These are phyloP conservation scores for Limnephilus marmoratus DNA, from an alignment of 2,888 invertebrate species.

Conservation along the genomic window DNA sequence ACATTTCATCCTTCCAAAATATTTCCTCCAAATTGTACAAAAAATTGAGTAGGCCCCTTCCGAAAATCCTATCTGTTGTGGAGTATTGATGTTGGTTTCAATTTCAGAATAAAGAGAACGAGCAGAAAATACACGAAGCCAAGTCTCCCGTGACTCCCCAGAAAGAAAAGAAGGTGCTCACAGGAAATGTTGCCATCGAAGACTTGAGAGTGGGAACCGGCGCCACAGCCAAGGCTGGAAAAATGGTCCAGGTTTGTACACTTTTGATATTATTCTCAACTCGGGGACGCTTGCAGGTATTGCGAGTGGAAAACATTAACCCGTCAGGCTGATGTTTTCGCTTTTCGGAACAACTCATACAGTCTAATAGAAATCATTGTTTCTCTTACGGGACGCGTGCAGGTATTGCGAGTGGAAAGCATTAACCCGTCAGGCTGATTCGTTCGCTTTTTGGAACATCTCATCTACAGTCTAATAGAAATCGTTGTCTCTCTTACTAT, in stretches of 20 bases:
- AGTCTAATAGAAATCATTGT: too few species aligned
- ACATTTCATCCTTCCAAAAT: too few species aligned
- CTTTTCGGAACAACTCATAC: too few species aligned
- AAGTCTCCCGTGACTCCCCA: slow-evolving; percentile 61
- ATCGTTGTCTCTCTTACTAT: too few species aligned
- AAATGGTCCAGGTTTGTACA: slow-evolving; percentile 77
- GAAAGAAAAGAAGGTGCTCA: slow-evolving; percentile 78
- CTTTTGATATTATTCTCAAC: not conserved
- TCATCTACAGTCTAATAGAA: too few species aligned
- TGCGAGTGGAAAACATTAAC: too few species aligned
- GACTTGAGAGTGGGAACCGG: slow-evolving; percentile 91
- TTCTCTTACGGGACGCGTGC: not conserved
- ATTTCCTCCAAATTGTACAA: too few species aligned
- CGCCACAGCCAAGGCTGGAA: slow-evolving; percentile 86
- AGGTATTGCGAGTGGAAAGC: not conserved
- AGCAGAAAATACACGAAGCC: slow-evolving; percentile 69
- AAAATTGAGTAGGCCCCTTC: too few species aligned
- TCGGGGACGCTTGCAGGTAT: not conserved
- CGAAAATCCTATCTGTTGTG: too few species aligned
- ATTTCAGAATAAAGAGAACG: slow-evolving; percentile 67
- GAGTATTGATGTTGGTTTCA: not conserved
- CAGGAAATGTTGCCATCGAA: slow-evolving; percentile 89
- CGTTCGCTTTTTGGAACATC: too few species aligned
- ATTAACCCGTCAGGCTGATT: not conserved
- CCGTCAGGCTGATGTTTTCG: too few species aligned